A percentile compares a stretch with the other conserved stretches of the same genome.
phyloP scores from a whole-genome alignment of 2,113 vertebrate species.

The Baryphthengus martii region DNA sequence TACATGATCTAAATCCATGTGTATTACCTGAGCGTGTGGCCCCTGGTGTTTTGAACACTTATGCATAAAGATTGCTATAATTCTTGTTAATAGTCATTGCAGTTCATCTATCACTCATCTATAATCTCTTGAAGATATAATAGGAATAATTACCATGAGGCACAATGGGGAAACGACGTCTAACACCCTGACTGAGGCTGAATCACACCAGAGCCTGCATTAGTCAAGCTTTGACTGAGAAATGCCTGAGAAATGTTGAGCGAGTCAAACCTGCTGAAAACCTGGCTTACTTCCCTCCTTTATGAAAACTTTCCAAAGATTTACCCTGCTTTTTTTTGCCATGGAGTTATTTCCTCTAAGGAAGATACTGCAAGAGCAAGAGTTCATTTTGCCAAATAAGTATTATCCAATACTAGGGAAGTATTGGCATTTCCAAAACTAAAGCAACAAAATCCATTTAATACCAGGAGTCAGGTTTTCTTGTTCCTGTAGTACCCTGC shows the following conservation, averaged over 20 bases:
- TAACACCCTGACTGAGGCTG: conserved; percentile 20
- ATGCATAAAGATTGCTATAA: conserved; percentile 33
- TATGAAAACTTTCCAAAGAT: conserved; percentile 19
- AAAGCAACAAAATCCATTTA: background rate
- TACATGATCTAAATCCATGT: conserved; percentile 44
- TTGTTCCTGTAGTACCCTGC: background rate
- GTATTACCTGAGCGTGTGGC: conserved; percentile 3
- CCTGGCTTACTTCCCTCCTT: conserved; percentile 3
- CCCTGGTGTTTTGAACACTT: conserved; percentile 45
- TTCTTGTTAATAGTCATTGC: background rate
- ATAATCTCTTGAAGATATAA: conserved; percentile 42
- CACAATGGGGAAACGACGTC: conserved; percentile 32
- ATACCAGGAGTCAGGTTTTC: background rate
- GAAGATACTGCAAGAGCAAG: background rate
- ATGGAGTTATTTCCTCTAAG: background rate
- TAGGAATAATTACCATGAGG: conserved; percentile 57
- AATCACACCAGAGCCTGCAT: conserved; percentile 21
- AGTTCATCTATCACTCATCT: conserved; percentile 43
- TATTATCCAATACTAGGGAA: background rate
- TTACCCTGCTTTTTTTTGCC: conserved; percentile 11
- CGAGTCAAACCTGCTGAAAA: background rate
- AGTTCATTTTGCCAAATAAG: background rate
- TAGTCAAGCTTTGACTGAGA: conserved; percentile 42
- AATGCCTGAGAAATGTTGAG: background rate
- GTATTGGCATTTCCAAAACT: background rate